Percentiles rank a stretch among this genome's conserved stretches.
These are phyloP conservation scores for Diacarnus erythraeanus DNA, from an alignment of 37 sponge, comb jelly and placozoan genomes.

Conservation along the genomic window DNA sequence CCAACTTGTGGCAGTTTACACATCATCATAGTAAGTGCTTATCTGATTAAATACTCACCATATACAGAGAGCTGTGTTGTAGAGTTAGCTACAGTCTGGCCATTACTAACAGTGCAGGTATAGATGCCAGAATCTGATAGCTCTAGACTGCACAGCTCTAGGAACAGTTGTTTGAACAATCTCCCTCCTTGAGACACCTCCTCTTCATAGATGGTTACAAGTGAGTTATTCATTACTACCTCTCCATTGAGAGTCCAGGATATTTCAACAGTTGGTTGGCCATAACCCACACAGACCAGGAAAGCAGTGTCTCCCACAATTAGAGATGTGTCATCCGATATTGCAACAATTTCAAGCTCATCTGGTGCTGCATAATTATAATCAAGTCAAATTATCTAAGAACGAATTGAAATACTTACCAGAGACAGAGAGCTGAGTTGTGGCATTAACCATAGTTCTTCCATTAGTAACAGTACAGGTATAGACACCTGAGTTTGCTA, in stretches of 20 bases:
- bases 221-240: slow-evolving; percentile 5
- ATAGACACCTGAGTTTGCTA: slow-evolving; percentile 1
- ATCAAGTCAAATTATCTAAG: not conserved
- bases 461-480: slow-evolving; percentile 19
- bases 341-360: not conserved
- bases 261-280: slow-evolving; percentile 8
- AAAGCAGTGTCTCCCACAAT: slow-evolving; percentile 10
- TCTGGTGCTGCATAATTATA: not conserved
- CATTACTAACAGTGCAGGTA: slow-evolving; percentile 5
- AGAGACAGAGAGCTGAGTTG: not conserved
- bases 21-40: not conserved
- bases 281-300: slow-evolving; percentile 25
- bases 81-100: not conserved
- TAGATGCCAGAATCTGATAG: not conserved
- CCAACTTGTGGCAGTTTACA: no score
- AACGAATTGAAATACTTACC: not conserved
- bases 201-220: slow-evolving; percentile 8
- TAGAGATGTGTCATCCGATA: not conserved
- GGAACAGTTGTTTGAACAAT: slow-evolving; percentile 8
- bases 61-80: slow-evolving; percentile 1
- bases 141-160: slow-evolving; percentile 11
- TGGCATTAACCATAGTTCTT: not conserved
- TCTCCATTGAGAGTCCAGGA: slow-evolving; percentile 15
- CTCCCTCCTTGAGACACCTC: not conserved
- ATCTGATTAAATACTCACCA: not conserved